These are phyloP conservation scores for Numida meleagris DNA, from an alignment of 2,113 vertebrate species.

Conservation along the genomic window DNA sequence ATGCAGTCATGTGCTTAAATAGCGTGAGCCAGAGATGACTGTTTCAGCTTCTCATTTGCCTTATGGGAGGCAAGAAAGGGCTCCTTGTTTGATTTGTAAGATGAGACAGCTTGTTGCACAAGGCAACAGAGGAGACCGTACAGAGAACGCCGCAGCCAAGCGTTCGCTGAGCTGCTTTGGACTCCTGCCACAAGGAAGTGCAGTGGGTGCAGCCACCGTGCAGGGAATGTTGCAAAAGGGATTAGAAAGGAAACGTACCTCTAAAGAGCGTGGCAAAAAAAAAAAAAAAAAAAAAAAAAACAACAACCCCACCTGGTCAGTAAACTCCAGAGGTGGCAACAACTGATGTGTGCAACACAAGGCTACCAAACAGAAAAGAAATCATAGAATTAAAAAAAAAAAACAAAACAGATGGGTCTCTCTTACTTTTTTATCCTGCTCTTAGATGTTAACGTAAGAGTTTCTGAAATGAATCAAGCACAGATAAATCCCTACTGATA, in stretches of 20 bases:
- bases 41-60: slow-evolving; percentile 11
- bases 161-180: slow-evolving; percentile 15
- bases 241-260: background rate
- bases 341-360: background rate
- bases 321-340: background rate
- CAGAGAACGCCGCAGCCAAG: background rate
- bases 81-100: slow-evolving; percentile 38
- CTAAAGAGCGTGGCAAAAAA: background rate
- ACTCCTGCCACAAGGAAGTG: slow-evolving; percentile 38
- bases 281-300: background rate
- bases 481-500: background rate
- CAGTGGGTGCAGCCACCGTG: background rate
- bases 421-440: background rate
- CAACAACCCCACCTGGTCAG: background rate
- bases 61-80: slow-evolving; percentile 36
- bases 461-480: background rate
- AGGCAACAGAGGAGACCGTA: background rate
- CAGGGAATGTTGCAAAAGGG: background rate
- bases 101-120: slow-evolving; percentile 17
- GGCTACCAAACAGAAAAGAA: background rate
- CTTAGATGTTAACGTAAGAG: background rate
- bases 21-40: background rate
- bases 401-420: too few species aligned
- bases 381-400: background rate
- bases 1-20: background rate